These are phyloP conservation scores for Mungos mungo DNA, from an alignment of 2,113 vertebrate genomes.

Conservation along the genomic window DNA sequence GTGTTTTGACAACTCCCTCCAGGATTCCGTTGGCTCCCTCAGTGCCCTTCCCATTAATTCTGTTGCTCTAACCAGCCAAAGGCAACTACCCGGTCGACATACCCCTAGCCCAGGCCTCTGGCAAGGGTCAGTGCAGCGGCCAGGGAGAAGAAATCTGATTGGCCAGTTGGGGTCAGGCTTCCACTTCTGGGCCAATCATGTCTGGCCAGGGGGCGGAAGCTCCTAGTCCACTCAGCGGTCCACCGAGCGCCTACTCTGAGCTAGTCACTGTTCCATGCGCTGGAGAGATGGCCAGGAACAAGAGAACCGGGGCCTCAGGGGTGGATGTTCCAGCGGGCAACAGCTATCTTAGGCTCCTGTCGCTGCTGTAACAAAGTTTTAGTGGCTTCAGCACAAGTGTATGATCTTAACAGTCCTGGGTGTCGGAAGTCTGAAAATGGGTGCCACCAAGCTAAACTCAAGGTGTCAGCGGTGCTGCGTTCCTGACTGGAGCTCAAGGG, in stretches of 20 bases:
- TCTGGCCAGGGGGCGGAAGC: neutral
- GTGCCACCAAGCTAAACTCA: neutral
- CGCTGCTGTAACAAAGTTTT: neutral
- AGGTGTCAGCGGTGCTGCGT: too few species aligned
- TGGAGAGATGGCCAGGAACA: fast-evolving
- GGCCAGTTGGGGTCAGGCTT: neutral
- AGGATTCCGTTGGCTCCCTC: neutral
- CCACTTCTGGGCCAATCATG: neutral
- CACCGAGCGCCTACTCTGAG: fast-evolving
- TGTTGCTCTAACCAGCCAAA: neutral
- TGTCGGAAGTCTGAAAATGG: neutral
- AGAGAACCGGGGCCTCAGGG: neutral
- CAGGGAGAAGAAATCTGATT: neutral
- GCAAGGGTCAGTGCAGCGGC: neutral
- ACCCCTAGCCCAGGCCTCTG: neutral
- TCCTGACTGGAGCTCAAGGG: neutral
- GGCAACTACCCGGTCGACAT: neutral
- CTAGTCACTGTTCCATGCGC: too few species aligned
- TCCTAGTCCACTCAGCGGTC: too few species aligned
- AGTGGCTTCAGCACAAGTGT: neutral
- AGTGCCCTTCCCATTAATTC: neutral
- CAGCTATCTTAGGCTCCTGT: neutral
- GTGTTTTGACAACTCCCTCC: neutral
- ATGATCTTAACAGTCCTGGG: neutral
- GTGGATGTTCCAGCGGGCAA: neutral